Percentiles rank a stretch among this genome's conserved stretches.
phyloP scores from a whole-genome alignment of 2,113 vertebrate genomes.

The Crotalus viridis region DNA sequence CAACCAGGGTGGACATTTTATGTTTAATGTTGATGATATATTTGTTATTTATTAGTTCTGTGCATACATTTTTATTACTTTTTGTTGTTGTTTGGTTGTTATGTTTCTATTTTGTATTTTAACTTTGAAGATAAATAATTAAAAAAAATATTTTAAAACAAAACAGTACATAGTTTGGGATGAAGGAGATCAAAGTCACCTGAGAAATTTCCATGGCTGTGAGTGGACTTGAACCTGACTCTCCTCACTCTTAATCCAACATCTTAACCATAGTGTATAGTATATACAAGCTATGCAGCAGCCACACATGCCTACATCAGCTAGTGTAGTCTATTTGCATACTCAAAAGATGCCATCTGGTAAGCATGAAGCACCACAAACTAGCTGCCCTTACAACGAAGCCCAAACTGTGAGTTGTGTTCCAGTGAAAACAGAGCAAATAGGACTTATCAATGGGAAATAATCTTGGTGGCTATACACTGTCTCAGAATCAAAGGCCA shows the following conservation, averaged over 20 bases:
- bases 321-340: not conserved
- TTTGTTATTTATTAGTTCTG: too few relatives aligned
- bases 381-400: not conserved
- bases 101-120: too few relatives aligned
- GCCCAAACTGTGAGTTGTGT: not conserved
- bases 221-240: not conserved
- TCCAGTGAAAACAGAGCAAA: not conserved
- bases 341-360: not conserved
- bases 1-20: too few relatives aligned
- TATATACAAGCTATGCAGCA: not conserved
- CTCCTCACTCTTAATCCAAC: not conserved
- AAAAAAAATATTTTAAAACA: too few relatives aligned
- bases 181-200: not conserved
- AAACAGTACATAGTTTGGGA: not conserved
- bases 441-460: not conserved
- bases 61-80: too few relatives aligned
- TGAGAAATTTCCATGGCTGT: not conserved
- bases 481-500: not conserved
- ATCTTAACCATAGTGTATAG: not conserved
- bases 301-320: not conserved
- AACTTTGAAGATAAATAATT: too few relatives aligned
- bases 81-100: too few relatives aligned
- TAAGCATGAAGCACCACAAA: not conserved
- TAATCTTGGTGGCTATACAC: not conserved
- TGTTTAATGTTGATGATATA: too few relatives aligned